Evolutionary conservation across 2,113 vertebrate species (phyloP).

Genomic region (Grus americana): DNA sequence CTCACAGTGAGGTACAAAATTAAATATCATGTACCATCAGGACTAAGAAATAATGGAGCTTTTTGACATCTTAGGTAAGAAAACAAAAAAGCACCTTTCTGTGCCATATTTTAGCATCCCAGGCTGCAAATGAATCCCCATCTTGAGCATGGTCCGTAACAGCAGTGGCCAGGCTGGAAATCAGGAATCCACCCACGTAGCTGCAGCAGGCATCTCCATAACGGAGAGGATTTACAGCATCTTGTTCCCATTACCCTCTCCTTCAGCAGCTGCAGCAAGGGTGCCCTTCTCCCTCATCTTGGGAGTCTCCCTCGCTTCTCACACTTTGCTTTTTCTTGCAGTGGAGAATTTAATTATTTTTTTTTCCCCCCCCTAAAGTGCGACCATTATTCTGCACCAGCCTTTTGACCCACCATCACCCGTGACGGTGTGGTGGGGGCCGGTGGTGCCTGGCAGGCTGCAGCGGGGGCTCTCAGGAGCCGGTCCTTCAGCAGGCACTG

Average conservation of each 20-base stretch:
- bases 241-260: not conserved
- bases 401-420: not conserved
- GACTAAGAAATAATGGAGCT: not conserved
- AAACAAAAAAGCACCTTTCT: not conserved
- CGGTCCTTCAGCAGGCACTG: not conserved
- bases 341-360: not conserved
- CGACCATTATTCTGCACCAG: not conserved
- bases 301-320: not conserved
- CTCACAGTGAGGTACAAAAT: not conserved
- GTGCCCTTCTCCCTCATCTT: not conserved
- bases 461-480: fast-evolving
- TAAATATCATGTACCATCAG: not conserved
- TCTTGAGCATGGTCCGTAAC: fast-evolving
- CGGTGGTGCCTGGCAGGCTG: fast-evolving
- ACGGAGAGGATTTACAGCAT: not conserved
- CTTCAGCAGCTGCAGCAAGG: not conserved
- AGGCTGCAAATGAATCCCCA: not conserved
- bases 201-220: fast-evolving
- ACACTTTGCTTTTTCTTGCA: not conserved
- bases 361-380: not conserved
- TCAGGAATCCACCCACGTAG: not conserved
- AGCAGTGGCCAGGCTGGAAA: not conserved
- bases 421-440: fast-evolving
- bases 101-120: not conserved
- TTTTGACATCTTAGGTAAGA: not conserved